Evolutionary conservation across 1,140 invertebrate genomes (phyloP), one percentile per base, ranked within the genome.

Genomic region (Helicoverpa zea): DNA sequence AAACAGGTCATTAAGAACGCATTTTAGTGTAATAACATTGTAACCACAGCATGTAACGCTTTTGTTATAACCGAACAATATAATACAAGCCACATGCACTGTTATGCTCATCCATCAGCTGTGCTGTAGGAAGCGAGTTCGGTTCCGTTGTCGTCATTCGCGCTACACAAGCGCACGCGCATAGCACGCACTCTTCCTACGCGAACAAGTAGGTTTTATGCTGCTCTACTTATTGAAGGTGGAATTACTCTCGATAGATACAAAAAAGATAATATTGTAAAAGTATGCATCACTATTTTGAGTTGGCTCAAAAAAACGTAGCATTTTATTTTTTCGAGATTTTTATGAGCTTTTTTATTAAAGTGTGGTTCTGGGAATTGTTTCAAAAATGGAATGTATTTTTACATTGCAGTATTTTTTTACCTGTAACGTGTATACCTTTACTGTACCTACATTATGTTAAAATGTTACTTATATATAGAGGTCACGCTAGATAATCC

Each of bases 81-180:
- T 43, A 43, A 43, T 51, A 51, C 29, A 43, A 58, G 11, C 1
- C 18, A 49, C 14, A 47, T 35, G 18, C 12, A 63, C 43, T 51
- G 43, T 61, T 75, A 76, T 76, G 43, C 51, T 13, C 49, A 64
- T 64, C 47, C 23, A 77, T 64, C 54, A 61, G 14, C 18, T 51
- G 74, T 23, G 47, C 9, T 52, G 63, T 58, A 79, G 79, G 68
- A 80, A 80, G 79, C 18, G 51, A 64, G 59, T 80, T 80, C 59
- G 49, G 79, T 80, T 74, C 64, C 78, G 54, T 80, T 61, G 49
- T 59, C 35, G 64, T 74, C 58, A 73, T 64, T 64, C 9, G 43
- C 56, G 30, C 35, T 29, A 72, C 64, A 72, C 52, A 70, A 18
- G 66, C 77, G 64, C 64, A 35, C 14, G 70, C 59, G 59, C 68